Evolutionary conservation across 2,113 vertebrate genomes (phyloP).

Genomic region (Mus musculus): DNA sequence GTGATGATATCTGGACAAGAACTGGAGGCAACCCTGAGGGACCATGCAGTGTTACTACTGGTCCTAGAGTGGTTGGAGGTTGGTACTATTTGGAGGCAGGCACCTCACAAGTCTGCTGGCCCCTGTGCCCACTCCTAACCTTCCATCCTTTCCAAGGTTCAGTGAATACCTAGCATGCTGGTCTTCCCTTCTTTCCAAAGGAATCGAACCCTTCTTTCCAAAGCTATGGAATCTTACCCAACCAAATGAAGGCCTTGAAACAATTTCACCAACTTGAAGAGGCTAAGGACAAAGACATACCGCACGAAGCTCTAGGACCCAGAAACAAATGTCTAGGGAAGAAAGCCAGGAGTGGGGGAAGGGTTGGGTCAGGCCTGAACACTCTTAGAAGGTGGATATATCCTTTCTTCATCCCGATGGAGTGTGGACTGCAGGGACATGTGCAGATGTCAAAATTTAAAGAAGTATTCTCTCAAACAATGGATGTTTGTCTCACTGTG

Average conservation of each 20-base stretch:
- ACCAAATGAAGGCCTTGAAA: background rate
- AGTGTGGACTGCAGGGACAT: background rate
- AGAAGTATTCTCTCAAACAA: constrained; percentile 13
- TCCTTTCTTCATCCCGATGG: background rate
- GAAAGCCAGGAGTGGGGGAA: background rate
- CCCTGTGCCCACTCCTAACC: background rate
- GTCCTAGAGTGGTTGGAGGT: background rate
- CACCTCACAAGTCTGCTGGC: background rate
- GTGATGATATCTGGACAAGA: background rate
- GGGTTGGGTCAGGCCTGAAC: background rate
- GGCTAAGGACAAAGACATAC: background rate
- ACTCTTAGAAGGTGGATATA: background rate
- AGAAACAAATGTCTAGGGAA: background rate
- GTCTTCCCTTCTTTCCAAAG: background rate
- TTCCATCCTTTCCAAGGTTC: background rate
- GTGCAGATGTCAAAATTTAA: background rate
- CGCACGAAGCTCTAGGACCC: background rate
- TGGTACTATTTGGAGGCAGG: background rate
- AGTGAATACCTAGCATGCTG: background rate
- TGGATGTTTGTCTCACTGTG: background rate
- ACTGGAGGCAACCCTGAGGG: background rate
- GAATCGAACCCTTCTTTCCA: background rate
- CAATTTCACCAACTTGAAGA: constrained; percentile 14
- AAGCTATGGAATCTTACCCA: background rate
- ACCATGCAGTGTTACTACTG: too few species aligned